phyloP scores from a whole-genome alignment of 2,113 vertebrate genomes.

The Saccopteryx bilineata region DNA sequence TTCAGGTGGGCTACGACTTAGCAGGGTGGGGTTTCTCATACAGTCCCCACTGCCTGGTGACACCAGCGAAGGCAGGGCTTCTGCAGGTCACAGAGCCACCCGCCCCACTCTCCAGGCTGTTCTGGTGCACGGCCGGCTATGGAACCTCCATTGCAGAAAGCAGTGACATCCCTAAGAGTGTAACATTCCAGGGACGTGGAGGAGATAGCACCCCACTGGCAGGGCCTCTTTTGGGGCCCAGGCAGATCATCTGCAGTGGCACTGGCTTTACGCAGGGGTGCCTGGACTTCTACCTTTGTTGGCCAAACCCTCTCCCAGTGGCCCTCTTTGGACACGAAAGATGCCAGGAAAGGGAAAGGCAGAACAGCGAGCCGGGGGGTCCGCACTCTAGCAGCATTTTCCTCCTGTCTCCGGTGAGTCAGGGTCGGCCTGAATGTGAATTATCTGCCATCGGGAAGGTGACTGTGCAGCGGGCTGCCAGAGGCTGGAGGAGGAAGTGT shows the following conservation, averaged over 20 bases:
- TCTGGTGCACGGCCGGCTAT: accelerated
- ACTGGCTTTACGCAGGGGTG: accelerated
- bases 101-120: not conserved
- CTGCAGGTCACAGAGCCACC: not conserved
- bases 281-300: not conserved
- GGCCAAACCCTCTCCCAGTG: accelerated
- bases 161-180: not conserved
- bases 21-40: not conserved
- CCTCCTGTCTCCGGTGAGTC: conserved; percentile 60
- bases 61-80: not conserved
- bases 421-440: conserved; percentile 77
- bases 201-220: not conserved
- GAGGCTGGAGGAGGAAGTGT: conserved; percentile 9
- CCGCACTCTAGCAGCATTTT: not conserved
- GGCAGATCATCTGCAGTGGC: not conserved
- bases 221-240: not conserved
- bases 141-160: not conserved
- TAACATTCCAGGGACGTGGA: too few relatives aligned
- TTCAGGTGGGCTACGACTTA: not conserved
- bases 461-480: conserved; percentile 28
- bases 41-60: accelerated
- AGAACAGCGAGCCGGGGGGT: not conserved
- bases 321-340: conserved; percentile 8
- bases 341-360: not conserved
- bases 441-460: conserved; percentile 60